phyloP scores from a whole-genome alignment of 1,140 invertebrate genomes.

The Drosophila ercepeae region DNA sequence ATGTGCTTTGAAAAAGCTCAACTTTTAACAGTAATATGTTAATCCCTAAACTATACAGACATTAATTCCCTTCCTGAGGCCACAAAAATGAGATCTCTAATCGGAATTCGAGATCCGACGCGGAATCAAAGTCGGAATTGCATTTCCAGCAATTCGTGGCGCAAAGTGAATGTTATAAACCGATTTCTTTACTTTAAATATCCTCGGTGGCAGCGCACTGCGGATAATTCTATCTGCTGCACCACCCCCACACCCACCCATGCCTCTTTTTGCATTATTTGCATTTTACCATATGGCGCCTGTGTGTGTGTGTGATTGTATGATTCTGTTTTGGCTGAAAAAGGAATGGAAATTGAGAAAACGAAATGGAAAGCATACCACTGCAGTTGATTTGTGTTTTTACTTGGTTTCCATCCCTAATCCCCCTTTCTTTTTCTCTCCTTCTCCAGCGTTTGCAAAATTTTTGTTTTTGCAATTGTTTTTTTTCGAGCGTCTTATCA shows the following conservation, averaged over 20 bases:
- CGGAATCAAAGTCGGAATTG: constrained; percentile 32
- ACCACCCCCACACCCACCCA: not conserved
- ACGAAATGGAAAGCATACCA: constrained; percentile 56
- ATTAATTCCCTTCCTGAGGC: not conserved
- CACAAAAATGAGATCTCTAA: constrained; percentile 6
- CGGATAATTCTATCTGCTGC: constrained; percentile 57
- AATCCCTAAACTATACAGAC: constrained; percentile 17
- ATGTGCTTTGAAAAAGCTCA: not conserved
- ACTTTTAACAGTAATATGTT: not conserved
- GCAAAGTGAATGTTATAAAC: constrained; percentile 49
- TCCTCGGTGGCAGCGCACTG: constrained; percentile 46
- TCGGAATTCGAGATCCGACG: constrained; percentile 17
- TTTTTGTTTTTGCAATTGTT: constrained; percentile 22
- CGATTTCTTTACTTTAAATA: constrained; percentile 55
- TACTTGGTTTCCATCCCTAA: constrained; percentile 32
- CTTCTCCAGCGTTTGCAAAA: not conserved
- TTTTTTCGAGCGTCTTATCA: constrained; percentile 38
- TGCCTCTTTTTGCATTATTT: constrained; percentile 26
- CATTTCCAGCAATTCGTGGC: constrained; percentile 37
- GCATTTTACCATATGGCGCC: constrained; percentile 42
- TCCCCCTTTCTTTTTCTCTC: not conserved
- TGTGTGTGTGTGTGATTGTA: not conserved
- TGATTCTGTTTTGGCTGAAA: constrained; percentile 29
- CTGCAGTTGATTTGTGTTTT: constrained; percentile 64
- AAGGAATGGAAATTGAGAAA: constrained; percentile 59